Evolutionary conservation across 2,113 vertebrate species (phyloP).

Genomic region (Oceanites oceanicus): DNA sequence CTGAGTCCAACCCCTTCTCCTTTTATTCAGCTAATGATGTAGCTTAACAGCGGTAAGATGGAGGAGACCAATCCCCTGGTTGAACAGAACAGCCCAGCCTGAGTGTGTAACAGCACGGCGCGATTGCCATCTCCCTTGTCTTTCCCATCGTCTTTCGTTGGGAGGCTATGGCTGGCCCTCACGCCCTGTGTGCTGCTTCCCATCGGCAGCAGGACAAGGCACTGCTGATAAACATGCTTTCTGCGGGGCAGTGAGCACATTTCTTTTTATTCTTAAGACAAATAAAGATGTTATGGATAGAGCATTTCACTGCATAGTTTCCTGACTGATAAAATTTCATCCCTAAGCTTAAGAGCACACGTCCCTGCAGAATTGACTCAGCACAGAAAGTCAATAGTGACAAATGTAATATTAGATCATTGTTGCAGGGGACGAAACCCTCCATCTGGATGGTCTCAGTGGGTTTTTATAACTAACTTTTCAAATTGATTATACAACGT

Average conservation of each 20-base stretch:
- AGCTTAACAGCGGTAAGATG: neutral
- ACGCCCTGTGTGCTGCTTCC: neutral
- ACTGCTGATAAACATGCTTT: neutral
- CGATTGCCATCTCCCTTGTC: neutral
- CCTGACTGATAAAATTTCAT: neutral
- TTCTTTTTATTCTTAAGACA: neutral
- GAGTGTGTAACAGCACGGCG: rapidly evolving
- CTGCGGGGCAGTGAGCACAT: neutral
- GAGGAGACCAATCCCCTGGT: neutral
- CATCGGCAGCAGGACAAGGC: neutral
- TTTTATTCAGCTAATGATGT: neutral
- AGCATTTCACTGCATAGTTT: neutral
- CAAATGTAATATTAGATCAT: neutral
- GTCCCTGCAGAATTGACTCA: neutral
- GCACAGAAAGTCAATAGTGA: neutral
- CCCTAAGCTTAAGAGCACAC: neutral
- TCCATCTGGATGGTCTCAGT: neutral
- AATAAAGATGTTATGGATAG: neutral
- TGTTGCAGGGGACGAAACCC: neutral
- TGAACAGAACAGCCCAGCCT: neutral
- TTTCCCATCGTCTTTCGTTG: neutral
- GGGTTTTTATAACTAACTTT: neutral
- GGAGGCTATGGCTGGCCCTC: neutral
- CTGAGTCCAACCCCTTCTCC: neutral
- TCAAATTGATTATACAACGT: neutral